phyloP scores from a whole-genome alignment of 2,888 invertebrate species.

The Lasius platythorax region DNA sequence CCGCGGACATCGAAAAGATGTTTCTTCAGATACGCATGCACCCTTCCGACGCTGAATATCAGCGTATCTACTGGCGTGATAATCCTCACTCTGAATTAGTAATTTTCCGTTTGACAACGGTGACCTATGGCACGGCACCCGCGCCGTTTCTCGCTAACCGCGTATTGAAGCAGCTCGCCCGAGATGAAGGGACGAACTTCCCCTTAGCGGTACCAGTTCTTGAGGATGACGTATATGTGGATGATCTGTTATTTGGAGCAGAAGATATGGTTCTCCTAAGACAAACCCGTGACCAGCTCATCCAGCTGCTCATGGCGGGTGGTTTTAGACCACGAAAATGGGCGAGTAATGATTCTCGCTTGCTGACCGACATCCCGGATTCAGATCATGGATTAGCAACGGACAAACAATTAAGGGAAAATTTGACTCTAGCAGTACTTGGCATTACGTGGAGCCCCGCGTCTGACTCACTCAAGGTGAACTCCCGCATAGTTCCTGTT shows the following conservation, averaged over 20 bases:
- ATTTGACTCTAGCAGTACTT: too few species aligned
- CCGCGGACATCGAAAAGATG: background rate
- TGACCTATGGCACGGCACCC: background rate
- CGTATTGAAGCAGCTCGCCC: rapidly evolving
- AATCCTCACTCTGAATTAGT: too few species aligned
- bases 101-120: too few species aligned
- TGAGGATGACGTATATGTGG: background rate
- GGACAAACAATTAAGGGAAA: too few species aligned
- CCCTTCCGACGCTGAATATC: background rate
- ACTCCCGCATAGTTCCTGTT: too few species aligned
- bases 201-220: background rate
- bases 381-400: too few species aligned
- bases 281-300: background rate
- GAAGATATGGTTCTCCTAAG: background rate
- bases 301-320: background rate
- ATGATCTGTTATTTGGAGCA: background rate
- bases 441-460: too few species aligned
- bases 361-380: background rate
- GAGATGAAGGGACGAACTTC: background rate
- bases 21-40: background rate
- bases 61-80: background rate
- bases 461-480: too few species aligned
- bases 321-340: background rate
- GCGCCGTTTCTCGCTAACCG: background rate
- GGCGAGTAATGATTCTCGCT: background rate